A percentile compares a stretch with the other conserved stretches of the same genome.
Evolutionary conservation across 2,113 vertebrate genomes (phyloP).

Genomic region (Lucifuga dentata): DNA sequence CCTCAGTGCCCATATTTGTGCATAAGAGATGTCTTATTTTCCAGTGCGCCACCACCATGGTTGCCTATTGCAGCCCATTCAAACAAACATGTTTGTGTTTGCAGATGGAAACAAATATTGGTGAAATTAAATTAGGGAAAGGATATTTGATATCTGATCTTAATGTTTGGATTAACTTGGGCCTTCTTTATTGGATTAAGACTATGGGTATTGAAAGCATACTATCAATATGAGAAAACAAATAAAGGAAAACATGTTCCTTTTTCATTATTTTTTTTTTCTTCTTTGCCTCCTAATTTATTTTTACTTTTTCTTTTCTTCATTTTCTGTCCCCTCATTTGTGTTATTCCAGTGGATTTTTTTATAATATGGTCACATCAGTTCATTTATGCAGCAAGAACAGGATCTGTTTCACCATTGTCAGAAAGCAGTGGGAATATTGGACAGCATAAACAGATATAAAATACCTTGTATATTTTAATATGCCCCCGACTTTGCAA

Average conservation of each 20-base stretch:
- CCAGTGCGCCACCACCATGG: constrained; percentile 30
- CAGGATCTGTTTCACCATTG: no score
- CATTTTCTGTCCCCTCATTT: not conserved
- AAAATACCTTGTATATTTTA: no score
- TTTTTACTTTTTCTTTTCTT: constrained; percentile 13
- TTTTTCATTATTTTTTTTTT: constrained; percentile 24
- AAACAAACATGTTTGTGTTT: constrained; percentile 76
- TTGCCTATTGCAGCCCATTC: constrained; percentile 57
- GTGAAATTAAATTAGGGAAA: constrained; percentile 78
- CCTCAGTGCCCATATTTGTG: constrained; percentile 54
- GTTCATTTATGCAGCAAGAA: no score
- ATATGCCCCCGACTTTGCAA: no score
- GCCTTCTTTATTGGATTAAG: constrained; percentile 75
- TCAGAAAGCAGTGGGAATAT: no score
- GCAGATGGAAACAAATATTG: constrained; percentile 81
- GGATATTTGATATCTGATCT: constrained; percentile 78
- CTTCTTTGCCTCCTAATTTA: constrained; percentile 1
- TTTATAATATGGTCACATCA: no score
- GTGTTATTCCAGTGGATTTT: not conserved
- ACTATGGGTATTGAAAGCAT: constrained; percentile 52
- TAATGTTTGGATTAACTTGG: constrained; percentile 77
- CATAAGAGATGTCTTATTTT: constrained; percentile 68
- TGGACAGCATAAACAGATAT: no score
- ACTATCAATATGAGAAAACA: constrained; percentile 61
- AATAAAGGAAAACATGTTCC: constrained; percentile 20